These are phyloP conservation scores for Moxostoma hubbsi DNA, from an alignment of 2,797 vertebrate genomes.

Conservation along the genomic window DNA sequence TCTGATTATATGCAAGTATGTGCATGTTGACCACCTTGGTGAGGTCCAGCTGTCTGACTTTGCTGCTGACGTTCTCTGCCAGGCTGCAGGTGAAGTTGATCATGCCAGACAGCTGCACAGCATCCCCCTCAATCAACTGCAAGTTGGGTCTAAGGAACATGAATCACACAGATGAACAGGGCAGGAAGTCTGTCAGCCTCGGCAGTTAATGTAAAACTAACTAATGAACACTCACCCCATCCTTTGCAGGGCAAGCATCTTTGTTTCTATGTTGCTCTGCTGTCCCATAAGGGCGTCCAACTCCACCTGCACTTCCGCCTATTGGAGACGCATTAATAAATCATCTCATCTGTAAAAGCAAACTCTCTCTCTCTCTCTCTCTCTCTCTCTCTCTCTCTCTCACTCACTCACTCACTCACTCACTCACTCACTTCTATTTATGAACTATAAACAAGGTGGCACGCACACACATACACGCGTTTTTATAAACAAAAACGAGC, in stretches of 20 bases:
- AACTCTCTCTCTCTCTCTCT: too few relatives aligned
- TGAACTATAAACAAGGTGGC: too few relatives aligned
- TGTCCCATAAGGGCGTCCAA: conserved; percentile 88
- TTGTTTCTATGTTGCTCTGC: conserved; percentile 87
- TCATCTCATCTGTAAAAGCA: too few relatives aligned
- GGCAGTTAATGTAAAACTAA: not conserved
- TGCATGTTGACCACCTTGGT: conserved; percentile 83
- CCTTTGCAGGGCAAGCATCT: conserved; percentile 92
- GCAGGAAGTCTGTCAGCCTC: not conserved
- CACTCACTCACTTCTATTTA: too few relatives aligned
- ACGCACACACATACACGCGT: too few relatives aligned
- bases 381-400: too few relatives aligned
- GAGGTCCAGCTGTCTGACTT: conserved; percentile 95
- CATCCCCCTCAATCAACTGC: conserved; percentile 94
- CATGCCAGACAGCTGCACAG: conserved; percentile 94
- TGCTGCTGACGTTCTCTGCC: conserved; percentile 95
- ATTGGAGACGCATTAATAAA: conserved; percentile 23
- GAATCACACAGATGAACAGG: not conserved
- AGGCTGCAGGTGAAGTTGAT: conserved; percentile 97
- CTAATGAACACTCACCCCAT: conserved; percentile 84
- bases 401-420: too few relatives aligned
- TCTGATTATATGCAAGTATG: not conserved
- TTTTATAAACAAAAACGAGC: not conserved
- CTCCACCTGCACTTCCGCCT: conserved; percentile 87
- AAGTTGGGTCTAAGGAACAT: conserved; percentile 84